phyloP scores from a whole-genome alignment of 2,113 vertebrate genomes.

The Corapipo altera region DNA sequence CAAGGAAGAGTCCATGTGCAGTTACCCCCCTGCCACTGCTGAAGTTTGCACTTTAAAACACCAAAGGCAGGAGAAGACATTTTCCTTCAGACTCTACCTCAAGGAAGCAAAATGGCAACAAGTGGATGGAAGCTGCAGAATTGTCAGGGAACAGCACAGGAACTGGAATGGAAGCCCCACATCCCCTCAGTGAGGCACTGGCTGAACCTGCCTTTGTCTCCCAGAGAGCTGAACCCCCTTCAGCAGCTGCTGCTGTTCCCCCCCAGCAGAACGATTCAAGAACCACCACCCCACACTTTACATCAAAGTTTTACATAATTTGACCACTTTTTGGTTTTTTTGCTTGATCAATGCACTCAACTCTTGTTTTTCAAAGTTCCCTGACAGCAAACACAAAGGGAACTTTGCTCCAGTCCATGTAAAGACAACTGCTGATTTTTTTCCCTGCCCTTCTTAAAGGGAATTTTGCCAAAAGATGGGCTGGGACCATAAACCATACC shows the following conservation, averaged over 20 bases:
- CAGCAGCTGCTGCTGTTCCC: not conserved
- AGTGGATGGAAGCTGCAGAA: not conserved
- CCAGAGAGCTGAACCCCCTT: not conserved
- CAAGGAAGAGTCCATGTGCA: not conserved
- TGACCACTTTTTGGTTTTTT: not conserved
- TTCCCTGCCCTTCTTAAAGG: not conserved
- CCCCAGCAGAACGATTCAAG: not conserved
- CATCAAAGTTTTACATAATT: not conserved
- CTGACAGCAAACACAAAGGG: not conserved
- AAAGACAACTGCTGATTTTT: not conserved
- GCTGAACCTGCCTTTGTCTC: not conserved
- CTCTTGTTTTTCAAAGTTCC: not conserved
- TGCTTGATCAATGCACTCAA: not conserved
- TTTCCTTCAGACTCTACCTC: not conserved
- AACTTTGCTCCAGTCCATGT: not conserved
- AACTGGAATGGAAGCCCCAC: not conserved
- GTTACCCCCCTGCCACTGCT: not conserved
- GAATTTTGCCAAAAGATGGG: slow-evolving; percentile 45
- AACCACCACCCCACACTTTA: not conserved
- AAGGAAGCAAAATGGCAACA: not conserved
- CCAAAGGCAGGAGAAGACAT: not conserved
- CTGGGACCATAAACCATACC: slow-evolving; percentile 52
- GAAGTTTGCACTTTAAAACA: not conserved
- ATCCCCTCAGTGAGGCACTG: not conserved
- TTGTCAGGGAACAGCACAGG: not conserved